Base-by-base conservation (phyloP, 2,797 vertebrate genomes). In the Caiman crocodilus region DNA sequence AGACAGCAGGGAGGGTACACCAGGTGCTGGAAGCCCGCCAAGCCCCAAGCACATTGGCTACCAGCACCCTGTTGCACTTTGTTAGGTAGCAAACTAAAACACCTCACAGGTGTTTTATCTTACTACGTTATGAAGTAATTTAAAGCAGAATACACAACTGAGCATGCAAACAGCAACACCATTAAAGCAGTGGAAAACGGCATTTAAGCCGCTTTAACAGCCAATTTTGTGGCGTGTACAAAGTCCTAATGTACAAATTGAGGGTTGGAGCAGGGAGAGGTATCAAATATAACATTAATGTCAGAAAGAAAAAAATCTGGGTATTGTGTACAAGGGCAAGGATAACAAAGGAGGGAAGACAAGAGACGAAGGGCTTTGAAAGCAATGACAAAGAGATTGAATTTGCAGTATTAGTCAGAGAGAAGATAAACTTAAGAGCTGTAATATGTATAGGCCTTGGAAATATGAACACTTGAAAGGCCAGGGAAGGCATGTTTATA, bases 221-320 rank as follows among this genome's bases (percentile, higher is more conserved):
- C 32, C 67, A 20, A 69, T 35, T 35, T 69, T 69, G 30, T 50
- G 42, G 42, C 42, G 23, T 23, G 35, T 20, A 60, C 11, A 63
- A 79, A 32, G 75, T 2, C 42, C 42, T 10, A 6, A 76, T 88
- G 79, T 5, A 1, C 20, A 76, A 50, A 8, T 57, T 73, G 50
- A 78, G 15, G 67, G 2, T 8, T 0, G 0, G 5, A 3, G 1
- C 0, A 2, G 0, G 2, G 3, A 3, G 1, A 13, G 74, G 42
- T 50, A 50, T 50, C 42, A 50, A 50, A 50, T 50, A 50, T 50
- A 17, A 50, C 42, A 50, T 50, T 50, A 50, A 50, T 10, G 42
- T 50, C 42, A 50, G 21, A 5, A 15, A 56, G n/a, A 58, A 1
- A 6, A 6, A 21, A 10, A 79, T 67, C 55, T 32, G 58, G 88